Percentiles rank a stretch among this genome's conserved stretches.
These are phyloP conservation scores for Fabriciana adippe DNA, from an alignment of 2,888 invertebrate species.

Conservation along the genomic window DNA sequence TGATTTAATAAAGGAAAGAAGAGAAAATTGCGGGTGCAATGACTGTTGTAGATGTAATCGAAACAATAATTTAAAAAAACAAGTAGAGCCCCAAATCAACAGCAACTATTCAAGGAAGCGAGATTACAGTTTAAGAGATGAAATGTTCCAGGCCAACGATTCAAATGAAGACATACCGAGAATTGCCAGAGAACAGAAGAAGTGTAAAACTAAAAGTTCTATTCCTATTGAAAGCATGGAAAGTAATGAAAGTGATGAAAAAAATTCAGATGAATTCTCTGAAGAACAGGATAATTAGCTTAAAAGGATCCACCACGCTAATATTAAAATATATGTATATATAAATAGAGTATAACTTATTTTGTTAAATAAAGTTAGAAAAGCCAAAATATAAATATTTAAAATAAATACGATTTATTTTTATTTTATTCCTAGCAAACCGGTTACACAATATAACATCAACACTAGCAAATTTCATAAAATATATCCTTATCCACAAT, in stretches of 20 bases:
- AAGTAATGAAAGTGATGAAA: conserved; percentile 48
- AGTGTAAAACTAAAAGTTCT: conserved; percentile 35
- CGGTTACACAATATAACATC: too few species aligned
- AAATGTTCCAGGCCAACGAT: conserved; percentile 37
- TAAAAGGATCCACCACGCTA: too few species aligned
- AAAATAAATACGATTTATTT: too few species aligned
- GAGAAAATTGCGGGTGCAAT: conserved; percentile 47
- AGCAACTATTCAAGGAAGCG: conserved; percentile 55
- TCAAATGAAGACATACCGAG: conserved; percentile 40
- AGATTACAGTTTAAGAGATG: conserved; percentile 46
- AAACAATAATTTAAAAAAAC: conserved; percentile 31
- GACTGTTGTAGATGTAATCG: conserved; percentile 39
- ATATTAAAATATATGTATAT: too few species aligned
- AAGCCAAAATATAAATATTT: too few species aligned
- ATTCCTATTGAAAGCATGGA: conserved; percentile 47
- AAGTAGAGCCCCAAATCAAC: conserved; percentile 39
- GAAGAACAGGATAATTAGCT: conserved; percentile 39
- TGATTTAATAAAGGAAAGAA: conserved; percentile 62
- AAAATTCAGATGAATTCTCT: conserved; percentile 40
- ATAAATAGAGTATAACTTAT: too few species aligned
- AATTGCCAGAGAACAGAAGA: conserved; percentile 38
- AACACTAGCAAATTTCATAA: too few species aligned
- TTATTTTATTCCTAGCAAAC: too few species aligned
- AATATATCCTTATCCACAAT: too few species aligned
- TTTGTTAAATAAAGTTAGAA: too few species aligned